These are phyloP conservation scores for Crypturellus tataupa DNA, from an alignment of 2,797 vertebrate genomes.

Conservation along the genomic window DNA sequence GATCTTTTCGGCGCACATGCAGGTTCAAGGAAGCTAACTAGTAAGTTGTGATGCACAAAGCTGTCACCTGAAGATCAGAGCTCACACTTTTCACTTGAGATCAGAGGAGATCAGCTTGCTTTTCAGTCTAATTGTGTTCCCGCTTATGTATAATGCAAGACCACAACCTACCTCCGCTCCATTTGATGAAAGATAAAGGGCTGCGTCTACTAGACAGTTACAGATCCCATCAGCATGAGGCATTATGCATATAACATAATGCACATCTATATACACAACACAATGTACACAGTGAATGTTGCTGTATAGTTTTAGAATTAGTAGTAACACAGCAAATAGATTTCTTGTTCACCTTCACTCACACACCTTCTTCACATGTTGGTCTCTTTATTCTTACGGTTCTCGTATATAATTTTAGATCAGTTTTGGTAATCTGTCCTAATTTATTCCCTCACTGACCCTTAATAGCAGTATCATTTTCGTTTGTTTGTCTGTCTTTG, in stretches of 20 bases:
- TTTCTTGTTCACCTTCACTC: background rate
- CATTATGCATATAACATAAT: background rate
- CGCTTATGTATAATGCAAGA: constrained; percentile 51
- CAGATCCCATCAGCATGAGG: background rate
- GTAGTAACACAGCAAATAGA: background rate
- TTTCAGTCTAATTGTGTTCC: constrained; percentile 36
- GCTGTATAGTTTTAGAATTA: background rate
- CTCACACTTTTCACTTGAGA: constrained; percentile 18
- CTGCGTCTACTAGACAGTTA: background rate
- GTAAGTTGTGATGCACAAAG: background rate
- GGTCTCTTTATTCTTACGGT: background rate
- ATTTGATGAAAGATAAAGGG: constrained; percentile 38
- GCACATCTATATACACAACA: background rate
- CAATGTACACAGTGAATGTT: background rate
- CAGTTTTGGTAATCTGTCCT: background rate
- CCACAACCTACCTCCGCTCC: background rate
- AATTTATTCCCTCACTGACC: background rate
- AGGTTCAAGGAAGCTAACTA: background rate
- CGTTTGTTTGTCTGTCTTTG: fast-evolving
- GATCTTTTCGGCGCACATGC: fast-evolving
- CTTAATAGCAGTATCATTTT: background rate
- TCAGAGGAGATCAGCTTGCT: constrained; percentile 17
- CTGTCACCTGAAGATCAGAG: constrained; percentile 47
- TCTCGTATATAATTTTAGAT: background rate
- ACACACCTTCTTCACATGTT: background rate